Evolutionary conservation across 2,797 vertebrate species (phyloP).

Genomic region (Silurus aristotelis): DNA sequence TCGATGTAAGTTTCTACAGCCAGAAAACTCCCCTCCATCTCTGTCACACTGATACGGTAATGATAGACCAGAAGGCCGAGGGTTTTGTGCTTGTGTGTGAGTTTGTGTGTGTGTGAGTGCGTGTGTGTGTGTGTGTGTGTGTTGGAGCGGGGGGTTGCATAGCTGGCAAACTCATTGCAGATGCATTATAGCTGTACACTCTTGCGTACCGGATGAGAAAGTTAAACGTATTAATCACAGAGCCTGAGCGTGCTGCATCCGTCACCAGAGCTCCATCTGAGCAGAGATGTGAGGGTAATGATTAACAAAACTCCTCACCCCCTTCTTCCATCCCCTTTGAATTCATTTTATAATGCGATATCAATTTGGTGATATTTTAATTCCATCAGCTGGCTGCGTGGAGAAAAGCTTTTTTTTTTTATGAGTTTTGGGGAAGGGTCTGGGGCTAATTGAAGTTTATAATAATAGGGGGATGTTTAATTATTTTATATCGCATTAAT

Average conservation of each 20-base stretch:
- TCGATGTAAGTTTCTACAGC: conserved; percentile 73
- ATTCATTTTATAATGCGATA: conserved; percentile 11
- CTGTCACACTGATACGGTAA: conserved; percentile 63
- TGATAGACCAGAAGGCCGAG: conserved; percentile 57
- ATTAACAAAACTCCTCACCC: conserved; percentile 29
- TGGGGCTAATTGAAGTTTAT: background rate
- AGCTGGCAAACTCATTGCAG: conserved; percentile 21
- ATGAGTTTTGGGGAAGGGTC: background rate
- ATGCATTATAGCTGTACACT: conserved; percentile 23
- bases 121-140: background rate
- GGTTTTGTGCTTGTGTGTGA: background rate
- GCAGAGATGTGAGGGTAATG: conserved; percentile 18
- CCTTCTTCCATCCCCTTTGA: conserved; percentile 10
- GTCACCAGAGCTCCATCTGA: background rate
- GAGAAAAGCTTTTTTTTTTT: background rate
- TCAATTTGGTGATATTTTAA: conserved; percentile 19
- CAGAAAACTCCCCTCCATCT: conserved; percentile 70
- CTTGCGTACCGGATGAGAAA: background rate
- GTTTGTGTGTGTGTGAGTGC: background rate
- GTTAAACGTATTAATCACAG: conserved; percentile 23
- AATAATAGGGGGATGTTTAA: background rate
- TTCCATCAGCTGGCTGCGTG: conserved; percentile 6
- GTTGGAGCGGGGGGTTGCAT: background rate
- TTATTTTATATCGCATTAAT: background rate
- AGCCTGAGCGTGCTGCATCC: background rate